Evolutionary conservation across 2,113 vertebrate species (phyloP), one percentile per base, ranked within the genome.

Genomic region (Ibidorhyncha struthersii): DNA sequence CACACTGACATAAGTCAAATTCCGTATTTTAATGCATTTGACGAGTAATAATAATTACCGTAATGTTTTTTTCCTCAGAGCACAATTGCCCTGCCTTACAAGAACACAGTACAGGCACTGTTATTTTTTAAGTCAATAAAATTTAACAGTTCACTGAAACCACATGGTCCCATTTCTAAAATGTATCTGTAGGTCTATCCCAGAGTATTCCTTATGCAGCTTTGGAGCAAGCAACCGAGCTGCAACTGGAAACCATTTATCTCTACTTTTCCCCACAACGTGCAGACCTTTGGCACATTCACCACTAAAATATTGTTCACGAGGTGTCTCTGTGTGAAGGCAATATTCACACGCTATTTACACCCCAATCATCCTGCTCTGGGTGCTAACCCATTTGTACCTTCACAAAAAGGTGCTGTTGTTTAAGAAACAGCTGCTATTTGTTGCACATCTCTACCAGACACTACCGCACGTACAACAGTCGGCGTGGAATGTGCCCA

Each of bases 261-360:
- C 30, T 9, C 41, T 7, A 4, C 23, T 52, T 47, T n/a, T 30
- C 41, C 25, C 1, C 1, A 1, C n/a, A 32, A 43, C 0, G 9
- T 12, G 30, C 22, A 34, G 56, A 50, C 4, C 21, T 23, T 34
- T 29, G 11, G 53, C 52, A 32, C 77, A 11, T 36, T 55, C 53
- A 27, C 40, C 22, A 8, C 32, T 19, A 23, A 50, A 63, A 49
- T 3, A 41, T 7, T 2, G 5, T 9, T 52, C 34, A 5, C 0
- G 4, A 40, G 69, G 27, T 8, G 38, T 26, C 16, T 36, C 12
- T 5, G 8, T 0, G 8, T 14, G 53, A 40, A 67, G 73, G n/a
- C 41, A 58, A 45, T 4, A 18, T 30, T 38, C 63, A 18, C 32
- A 1, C 2, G 0, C 49, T 14, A 14, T 6, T 40, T 15, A 22